phyloP scores from a whole-genome alignment of 2,888 invertebrate species.

The Linnaemya tessellans region DNA sequence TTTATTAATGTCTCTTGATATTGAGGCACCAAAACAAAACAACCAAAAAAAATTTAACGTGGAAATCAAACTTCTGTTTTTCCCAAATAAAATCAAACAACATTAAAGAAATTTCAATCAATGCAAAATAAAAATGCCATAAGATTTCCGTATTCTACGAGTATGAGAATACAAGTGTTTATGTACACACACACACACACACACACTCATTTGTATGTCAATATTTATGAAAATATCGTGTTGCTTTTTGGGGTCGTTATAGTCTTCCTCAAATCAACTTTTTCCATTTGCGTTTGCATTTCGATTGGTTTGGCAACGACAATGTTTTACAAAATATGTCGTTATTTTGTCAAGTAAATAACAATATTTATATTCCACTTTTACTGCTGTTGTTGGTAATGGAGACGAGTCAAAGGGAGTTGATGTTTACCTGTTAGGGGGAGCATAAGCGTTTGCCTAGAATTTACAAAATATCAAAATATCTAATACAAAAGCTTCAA shows the following conservation, averaged over 20 bases:
- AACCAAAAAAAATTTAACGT: conserved; percentile 41
- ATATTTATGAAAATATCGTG: conserved; percentile 54
- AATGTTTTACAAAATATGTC: conserved; percentile 28
- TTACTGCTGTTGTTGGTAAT: conserved; percentile 47
- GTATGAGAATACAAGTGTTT: no score
- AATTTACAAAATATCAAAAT: conserved; percentile 16
- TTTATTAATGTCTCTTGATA: conserved; percentile 13
- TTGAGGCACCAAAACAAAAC: not conserved
- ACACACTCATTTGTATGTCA: not conserved
- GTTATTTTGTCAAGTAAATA: conserved; percentile 68
- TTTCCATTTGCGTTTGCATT: not conserved
- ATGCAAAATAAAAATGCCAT: conserved; percentile 26
- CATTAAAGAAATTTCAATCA: conserved; percentile 21
- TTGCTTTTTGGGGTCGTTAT: conserved; percentile 60
- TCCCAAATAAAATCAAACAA: not conserved
- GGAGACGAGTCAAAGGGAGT: conserved; percentile 30
- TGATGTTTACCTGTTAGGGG: conserved; percentile 3
- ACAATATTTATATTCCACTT: conserved; percentile 14
- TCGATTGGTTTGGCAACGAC: conserved; percentile 53
- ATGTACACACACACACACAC: no score
- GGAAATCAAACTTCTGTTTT: conserved; percentile 3
- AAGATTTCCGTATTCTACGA: not conserved
- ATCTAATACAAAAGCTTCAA: conserved; percentile 6
- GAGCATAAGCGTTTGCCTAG: not conserved
- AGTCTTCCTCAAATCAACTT: conserved; percentile 16